Conservation (phyloP, 2,888 invertebrate genomes). For the Nomada lathburiana region DNA sequence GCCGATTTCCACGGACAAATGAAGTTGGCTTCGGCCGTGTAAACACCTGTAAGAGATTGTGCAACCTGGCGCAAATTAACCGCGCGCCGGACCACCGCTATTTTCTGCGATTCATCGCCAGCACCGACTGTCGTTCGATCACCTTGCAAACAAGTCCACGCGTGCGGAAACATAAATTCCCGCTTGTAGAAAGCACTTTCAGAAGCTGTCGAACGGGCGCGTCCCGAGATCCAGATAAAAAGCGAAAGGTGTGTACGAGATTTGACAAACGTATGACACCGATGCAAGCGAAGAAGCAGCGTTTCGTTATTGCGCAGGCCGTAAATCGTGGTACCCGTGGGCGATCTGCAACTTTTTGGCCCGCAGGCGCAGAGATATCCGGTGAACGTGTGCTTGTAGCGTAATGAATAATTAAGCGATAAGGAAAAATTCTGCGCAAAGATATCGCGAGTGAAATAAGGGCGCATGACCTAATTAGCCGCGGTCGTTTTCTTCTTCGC, state of each 20-base stretch:
- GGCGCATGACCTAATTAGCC: constrained; percentile 12
- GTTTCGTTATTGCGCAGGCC: background rate
- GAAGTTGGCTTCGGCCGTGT: constrained; percentile 49
- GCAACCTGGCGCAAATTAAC: constrained; percentile 39
- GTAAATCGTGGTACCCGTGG: constrained; percentile 4
- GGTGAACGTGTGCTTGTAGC: background rate
- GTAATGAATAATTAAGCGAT: background rate
- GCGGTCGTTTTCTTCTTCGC: background rate
- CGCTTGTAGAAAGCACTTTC: background rate
- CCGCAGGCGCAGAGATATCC: background rate
- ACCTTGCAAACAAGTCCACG: constrained; percentile 20
- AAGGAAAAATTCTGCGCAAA: background rate
- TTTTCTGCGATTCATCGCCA: constrained; percentile 36
- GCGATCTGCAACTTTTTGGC: background rate
- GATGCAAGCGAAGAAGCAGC: too few species aligned
- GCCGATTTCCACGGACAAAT: constrained; percentile 59
- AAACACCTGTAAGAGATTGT: constrained; percentile 48
- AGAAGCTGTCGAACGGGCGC: background rate
- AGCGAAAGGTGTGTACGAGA: background rate
- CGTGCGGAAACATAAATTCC: constrained; percentile 40
- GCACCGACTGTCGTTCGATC: constrained; percentile 36
- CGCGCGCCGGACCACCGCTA: background rate
- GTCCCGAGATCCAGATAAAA: constrained; percentile 3
- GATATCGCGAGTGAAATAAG: constrained; percentile 5
- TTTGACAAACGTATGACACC: background rate